These are phyloP conservation scores for Corythaixoides concolor DNA, from an alignment of 2,113 vertebrate species.

Conservation along the genomic window DNA sequence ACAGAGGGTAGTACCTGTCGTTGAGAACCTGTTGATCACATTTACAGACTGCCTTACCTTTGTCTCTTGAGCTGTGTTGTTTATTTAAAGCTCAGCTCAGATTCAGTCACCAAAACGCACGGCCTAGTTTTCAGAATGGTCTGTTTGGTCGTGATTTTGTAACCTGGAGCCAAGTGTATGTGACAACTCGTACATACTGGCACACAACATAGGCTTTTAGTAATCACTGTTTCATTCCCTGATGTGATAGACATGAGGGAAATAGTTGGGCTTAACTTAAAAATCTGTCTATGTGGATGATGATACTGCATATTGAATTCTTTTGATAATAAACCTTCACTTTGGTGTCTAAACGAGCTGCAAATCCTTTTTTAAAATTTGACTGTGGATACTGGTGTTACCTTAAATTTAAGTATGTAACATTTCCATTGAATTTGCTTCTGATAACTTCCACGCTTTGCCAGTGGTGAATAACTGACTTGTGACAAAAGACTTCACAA, in stretches of 20 bases:
- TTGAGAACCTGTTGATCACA: not conserved
- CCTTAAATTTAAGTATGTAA: not conserved
- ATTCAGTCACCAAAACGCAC: not conserved
- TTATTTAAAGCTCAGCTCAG: not conserved
- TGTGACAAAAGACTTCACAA: not conserved
- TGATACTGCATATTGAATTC: not conserved
- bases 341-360: not conserved
- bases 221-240: not conserved
- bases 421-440: not conserved
- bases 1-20: no score
- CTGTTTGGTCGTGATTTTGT: not conserved
- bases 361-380: not conserved
- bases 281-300: not conserved
- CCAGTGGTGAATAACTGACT: not conserved
- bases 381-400: not conserved
- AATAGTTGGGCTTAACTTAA: not conserved
- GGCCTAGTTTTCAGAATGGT: not conserved
- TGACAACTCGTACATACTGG: not conserved
- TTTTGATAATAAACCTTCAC: not conserved
- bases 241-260: not conserved
- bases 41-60: not conserved
- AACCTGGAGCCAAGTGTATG: not conserved
- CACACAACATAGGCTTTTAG: fast-evolving
- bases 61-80: not conserved
- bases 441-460: not conserved